phyloP scores from a whole-genome alignment of 2,113 vertebrate species.

The Muntiacus reevesi region DNA sequence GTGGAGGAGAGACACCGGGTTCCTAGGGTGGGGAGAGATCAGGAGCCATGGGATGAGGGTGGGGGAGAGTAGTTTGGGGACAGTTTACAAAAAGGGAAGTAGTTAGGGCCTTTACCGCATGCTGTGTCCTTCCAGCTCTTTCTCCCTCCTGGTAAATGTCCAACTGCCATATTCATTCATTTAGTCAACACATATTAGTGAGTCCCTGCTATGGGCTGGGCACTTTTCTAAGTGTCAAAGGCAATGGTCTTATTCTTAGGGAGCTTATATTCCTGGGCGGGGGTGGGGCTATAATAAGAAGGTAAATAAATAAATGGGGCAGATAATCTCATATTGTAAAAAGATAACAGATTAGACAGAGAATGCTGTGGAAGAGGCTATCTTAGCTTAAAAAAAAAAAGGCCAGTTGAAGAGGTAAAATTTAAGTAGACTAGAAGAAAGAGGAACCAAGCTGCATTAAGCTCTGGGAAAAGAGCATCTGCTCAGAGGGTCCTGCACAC shows the following conservation, averaged over 20 bases:
- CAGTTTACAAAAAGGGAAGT: background rate
- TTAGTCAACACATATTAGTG: background rate
- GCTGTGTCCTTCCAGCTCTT: background rate
- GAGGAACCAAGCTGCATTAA: background rate
- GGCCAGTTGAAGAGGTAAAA: background rate
- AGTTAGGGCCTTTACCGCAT: background rate
- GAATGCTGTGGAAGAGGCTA: background rate
- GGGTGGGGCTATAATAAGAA: background rate
- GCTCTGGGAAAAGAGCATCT: background rate
- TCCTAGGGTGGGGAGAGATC: background rate
- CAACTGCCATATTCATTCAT: background rate
- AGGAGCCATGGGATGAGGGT: background rate
- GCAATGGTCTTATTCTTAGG: background rate
- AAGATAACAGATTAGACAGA: background rate
- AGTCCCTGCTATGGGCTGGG: background rate
- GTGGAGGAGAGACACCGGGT: background rate
- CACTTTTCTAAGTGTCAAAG: background rate
- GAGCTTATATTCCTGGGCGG: background rate
- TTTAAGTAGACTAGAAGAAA: background rate
- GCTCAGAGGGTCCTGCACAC: background rate
- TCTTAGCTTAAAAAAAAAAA: background rate
- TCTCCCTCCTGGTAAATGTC: background rate
- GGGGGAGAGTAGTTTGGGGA: background rate
- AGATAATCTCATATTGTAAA: background rate
- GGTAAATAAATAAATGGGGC: background rate